Conservation (phyloP, 2,888 invertebrate genomes). For the Blera fallax region DNA sequence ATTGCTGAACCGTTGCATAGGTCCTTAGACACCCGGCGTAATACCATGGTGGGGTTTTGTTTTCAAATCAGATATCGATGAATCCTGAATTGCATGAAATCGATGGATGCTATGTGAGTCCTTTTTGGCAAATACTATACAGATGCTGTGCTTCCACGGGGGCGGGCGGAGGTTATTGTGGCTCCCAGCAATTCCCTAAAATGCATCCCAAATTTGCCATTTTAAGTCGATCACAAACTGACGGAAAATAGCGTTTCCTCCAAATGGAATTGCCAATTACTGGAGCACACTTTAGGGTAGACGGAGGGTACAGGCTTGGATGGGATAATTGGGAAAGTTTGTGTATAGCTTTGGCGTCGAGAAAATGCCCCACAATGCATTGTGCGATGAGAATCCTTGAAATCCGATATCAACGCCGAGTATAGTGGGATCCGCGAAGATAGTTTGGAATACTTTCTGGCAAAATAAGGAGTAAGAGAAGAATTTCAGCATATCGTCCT, state of each 20-base stretch:
- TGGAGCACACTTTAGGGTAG: neutral
- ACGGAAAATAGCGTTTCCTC: neutral
- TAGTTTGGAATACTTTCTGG: too few relatives aligned
- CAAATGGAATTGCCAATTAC: slow-evolving; percentile 1
- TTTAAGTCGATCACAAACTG: neutral
- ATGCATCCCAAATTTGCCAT: slow-evolving; percentile 1
- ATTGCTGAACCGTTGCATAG: slow-evolving; percentile 3
- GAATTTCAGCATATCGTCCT: too few relatives aligned
- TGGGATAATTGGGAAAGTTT: too few relatives aligned
- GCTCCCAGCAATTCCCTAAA: neutral
- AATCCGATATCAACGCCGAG: too few relatives aligned
- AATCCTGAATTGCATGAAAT: neutral
- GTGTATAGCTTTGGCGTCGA: too few relatives aligned
- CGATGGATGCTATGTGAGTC: neutral
- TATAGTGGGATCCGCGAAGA: too few relatives aligned
- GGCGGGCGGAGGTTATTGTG: neutral
- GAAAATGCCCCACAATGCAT: too few relatives aligned
- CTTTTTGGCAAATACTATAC: neutral
- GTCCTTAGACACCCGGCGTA: neutral
- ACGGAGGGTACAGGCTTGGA: too few relatives aligned
- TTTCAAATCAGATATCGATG: neutral
- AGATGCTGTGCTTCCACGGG: neutral
- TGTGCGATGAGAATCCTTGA: too few relatives aligned
- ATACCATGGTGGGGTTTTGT: neutral
- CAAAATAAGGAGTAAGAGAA: too few relatives aligned